Evolutionary conservation across 2,113 vertebrate genomes (phyloP).

Genomic region (Odontesthes bonariensis): DNA sequence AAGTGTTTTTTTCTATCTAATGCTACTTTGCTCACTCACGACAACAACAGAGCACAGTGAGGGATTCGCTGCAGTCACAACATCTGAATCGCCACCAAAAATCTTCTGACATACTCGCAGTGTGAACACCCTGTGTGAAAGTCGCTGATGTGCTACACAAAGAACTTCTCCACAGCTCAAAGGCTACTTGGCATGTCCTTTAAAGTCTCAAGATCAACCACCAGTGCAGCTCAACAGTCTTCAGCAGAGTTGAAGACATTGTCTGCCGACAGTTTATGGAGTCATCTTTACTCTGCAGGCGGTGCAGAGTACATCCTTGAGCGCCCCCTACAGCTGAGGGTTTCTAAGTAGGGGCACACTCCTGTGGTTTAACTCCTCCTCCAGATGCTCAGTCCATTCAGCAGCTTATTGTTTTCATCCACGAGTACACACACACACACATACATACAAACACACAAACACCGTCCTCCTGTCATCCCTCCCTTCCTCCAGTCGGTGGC

Average conservation of each 20-base stretch:
- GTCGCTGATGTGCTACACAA: slow-evolving; percentile 66
- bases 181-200: slow-evolving; percentile 50
- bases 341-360: background rate
- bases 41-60: background rate
- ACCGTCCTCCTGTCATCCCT: slow-evolving; percentile 26
- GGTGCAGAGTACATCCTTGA: background rate
- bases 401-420: slow-evolving; percentile 43
- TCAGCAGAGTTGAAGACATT: slow-evolving; percentile 11
- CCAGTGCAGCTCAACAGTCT: slow-evolving; percentile 4
- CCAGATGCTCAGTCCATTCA: slow-evolving; percentile 28
- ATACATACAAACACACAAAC: slow-evolving; percentile 34
- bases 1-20: slow-evolving; percentile 4
- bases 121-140: slow-evolving; percentile 50
- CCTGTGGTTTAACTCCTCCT: slow-evolving; percentile 21
- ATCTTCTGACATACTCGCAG: slow-evolving; percentile 15
- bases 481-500: slow-evolving; percentile 7
- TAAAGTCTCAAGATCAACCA: slow-evolving; percentile 12
- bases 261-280: background rate
- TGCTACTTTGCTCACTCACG: slow-evolving; percentile 29
- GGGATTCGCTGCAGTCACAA: slow-evolving; percentile 5
- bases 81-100: background rate
- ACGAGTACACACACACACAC: slow-evolving; percentile 29
- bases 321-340: slow-evolving; percentile 19
- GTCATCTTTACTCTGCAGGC: slow-evolving; percentile 12
- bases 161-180: slow-evolving; percentile 44